phyloP scores from a whole-genome alignment of 2,888 invertebrate species.

The Hirtodrosophila histrioides region DNA sequence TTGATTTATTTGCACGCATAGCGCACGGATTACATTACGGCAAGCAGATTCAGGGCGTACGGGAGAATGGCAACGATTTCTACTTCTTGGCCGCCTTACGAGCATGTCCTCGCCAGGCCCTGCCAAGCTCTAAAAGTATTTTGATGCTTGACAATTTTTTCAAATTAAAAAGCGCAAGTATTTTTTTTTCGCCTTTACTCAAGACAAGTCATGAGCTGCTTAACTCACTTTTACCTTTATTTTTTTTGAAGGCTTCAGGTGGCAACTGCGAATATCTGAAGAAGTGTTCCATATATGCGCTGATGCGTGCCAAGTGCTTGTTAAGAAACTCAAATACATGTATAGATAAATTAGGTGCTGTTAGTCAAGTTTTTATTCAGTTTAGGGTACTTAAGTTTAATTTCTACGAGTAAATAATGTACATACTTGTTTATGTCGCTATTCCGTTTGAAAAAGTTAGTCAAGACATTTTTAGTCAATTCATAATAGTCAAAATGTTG shows the following conservation, averaged over 20 bases:
- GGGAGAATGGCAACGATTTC: slow-evolving; percentile 25
- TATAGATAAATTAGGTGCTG: not conserved
- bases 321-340: not conserved
- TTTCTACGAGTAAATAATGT: no score
- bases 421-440: no score
- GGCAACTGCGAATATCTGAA: slow-evolving; percentile 2
- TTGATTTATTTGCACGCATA: slow-evolving; percentile 78
- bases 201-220: slow-evolving; percentile 39
- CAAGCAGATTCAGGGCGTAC: not conserved
- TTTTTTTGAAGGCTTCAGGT: slow-evolving; percentile 2
- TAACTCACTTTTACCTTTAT: slow-evolving; percentile 40
- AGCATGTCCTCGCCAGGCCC: slow-evolving; percentile 6
- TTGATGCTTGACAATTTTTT: slow-evolving; percentile 80
- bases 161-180: slow-evolving; percentile 60
- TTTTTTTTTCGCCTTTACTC: slow-evolving; percentile 9
- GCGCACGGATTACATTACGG: slow-evolving; percentile 50
- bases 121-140: slow-evolving; percentile 69
- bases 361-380: not conserved
- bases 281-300: slow-evolving; percentile 30
- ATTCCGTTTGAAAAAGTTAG: no score
- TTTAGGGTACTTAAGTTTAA: no score
- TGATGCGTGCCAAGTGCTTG: slow-evolving; percentile 21
- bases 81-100: slow-evolving; percentile 17
- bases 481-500: no score
- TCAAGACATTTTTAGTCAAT: no score